Percentiles rank a stretch among this genome's conserved stretches.
Evolutionary conservation across 2,888 invertebrate genomes (phyloP).

Genomic region (Eupithecia vulgata): DNA sequence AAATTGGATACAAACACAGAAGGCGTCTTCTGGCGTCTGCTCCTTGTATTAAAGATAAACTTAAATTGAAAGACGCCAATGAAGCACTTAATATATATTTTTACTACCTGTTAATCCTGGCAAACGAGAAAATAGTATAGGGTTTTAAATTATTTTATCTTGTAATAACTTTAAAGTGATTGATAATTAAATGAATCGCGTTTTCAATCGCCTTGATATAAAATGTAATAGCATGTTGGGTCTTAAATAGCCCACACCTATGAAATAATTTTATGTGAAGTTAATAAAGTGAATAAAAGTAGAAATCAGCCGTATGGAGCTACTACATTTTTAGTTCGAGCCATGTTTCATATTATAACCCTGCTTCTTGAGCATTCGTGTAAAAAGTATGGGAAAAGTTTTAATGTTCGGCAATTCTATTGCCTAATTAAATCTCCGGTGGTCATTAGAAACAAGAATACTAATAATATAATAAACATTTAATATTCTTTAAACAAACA

Average conservation of each 20-base stretch:
- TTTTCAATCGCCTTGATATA: constrained; percentile 40
- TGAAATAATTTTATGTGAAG: constrained; percentile 10
- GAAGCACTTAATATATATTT: background rate
- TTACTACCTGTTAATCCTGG: constrained; percentile 42
- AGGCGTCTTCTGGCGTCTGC: background rate
- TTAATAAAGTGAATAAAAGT: background rate
- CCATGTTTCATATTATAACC: background rate
- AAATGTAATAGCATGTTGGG: constrained; percentile 37
- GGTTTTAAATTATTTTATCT: constrained; percentile 54
- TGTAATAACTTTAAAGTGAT: constrained; percentile 49
- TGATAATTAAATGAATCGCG: constrained; percentile 51
- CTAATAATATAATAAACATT: background rate
- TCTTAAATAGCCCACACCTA: constrained; percentile 24
- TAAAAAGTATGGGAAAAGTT: background rate
- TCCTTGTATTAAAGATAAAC: background rate
- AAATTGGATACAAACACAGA: too few species aligned
- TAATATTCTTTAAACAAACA: background rate
- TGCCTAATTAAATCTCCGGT: background rate
- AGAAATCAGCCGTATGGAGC: background rate
- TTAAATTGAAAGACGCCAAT: background rate
- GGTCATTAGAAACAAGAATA: background rate
- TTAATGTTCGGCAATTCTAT: background rate
- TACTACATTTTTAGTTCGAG: background rate
- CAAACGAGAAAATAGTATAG: constrained; percentile 61
- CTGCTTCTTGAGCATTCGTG: background rate